Evolutionary conservation across 2,797 vertebrate genomes (phyloP).

Genomic region (Artibeus lituratus): DNA sequence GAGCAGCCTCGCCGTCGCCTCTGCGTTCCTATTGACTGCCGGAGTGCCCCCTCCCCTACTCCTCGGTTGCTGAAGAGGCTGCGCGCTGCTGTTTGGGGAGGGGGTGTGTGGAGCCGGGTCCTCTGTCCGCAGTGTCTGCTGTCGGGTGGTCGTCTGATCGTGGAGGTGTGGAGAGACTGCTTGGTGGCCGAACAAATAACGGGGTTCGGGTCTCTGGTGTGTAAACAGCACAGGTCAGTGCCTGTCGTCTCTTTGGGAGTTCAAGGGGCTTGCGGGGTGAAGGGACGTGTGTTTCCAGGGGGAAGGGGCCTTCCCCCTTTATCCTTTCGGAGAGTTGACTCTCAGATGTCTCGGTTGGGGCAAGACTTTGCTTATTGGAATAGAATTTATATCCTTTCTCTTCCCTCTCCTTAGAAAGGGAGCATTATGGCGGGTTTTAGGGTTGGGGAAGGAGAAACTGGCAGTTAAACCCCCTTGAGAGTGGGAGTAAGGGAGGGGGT

Average conservation of each 20-base stretch:
- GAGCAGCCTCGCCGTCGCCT: conserved; percentile 52
- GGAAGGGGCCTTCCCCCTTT: conserved; percentile 4
- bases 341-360: background rate
- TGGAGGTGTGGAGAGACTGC: conserved; percentile 71
- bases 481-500: conserved; percentile 71
- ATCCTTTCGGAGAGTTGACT: background rate
- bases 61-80: conserved; percentile 57
- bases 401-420: conserved; percentile 16
- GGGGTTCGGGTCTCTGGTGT: conserved; percentile 84
- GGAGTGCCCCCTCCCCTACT: conserved; percentile 41
- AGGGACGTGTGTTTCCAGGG: conserved; percentile 49
- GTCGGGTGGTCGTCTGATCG: conserved; percentile 78
- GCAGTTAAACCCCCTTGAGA: conserved; percentile 74
- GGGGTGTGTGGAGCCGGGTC: conserved; percentile 78
- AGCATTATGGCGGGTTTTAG: conserved; percentile 75
- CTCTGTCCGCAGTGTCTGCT: conserved; percentile 68
- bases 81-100: conserved; percentile 83
- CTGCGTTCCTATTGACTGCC: conserved; percentile 39
- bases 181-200: conserved; percentile 78
- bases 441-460: conserved; percentile 62
- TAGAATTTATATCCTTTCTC: background rate
- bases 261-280: conserved; percentile 11
- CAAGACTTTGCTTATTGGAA: background rate
- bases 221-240: conserved; percentile 95
- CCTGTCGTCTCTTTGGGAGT: conserved; percentile 63